A percentile compares a stretch with the other conserved stretches of the same genome.
These are phyloP conservation scores for Acanthiza pusilla DNA, from an alignment of 2,797 vertebrate species.

Conservation along the genomic window DNA sequence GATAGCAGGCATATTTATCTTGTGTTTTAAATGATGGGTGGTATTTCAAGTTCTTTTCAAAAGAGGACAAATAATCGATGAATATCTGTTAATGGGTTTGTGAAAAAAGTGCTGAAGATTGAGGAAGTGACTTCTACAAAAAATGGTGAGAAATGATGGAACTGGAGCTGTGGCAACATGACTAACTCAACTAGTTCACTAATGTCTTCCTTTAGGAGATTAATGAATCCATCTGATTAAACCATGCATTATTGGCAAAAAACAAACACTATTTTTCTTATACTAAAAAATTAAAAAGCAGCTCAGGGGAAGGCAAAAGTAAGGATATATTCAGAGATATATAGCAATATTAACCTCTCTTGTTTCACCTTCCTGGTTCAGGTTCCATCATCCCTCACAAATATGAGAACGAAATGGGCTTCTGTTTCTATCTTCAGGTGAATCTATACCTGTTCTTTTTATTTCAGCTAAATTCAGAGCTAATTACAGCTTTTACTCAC, in stretches of 20 bases:
- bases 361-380: background rate
- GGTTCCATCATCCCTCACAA: background rate
- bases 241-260: background rate
- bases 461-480: background rate
- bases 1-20: background rate
- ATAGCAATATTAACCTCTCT: background rate
- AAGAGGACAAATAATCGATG: background rate
- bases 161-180: background rate
- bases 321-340: background rate
- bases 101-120: background rate
- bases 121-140: background rate
- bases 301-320: background rate
- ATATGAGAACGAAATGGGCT: slow-evolving; percentile 1
- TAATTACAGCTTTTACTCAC: slow-evolving; percentile 41
- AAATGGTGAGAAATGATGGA: background rate
- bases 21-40: background rate
- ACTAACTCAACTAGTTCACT: background rate
- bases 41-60: background rate
- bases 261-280: background rate
- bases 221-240: background rate
- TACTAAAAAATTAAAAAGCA: background rate
- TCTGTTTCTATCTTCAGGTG: slow-evolving; percentile 3
- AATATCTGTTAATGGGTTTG: background rate
- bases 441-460: slow-evolving; percentile 3
- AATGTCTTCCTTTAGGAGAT: background rate